These are phyloP conservation scores for Eupithecia insigniata DNA, from an alignment of 2,888 invertebrate genomes.

Conservation along the genomic window DNA sequence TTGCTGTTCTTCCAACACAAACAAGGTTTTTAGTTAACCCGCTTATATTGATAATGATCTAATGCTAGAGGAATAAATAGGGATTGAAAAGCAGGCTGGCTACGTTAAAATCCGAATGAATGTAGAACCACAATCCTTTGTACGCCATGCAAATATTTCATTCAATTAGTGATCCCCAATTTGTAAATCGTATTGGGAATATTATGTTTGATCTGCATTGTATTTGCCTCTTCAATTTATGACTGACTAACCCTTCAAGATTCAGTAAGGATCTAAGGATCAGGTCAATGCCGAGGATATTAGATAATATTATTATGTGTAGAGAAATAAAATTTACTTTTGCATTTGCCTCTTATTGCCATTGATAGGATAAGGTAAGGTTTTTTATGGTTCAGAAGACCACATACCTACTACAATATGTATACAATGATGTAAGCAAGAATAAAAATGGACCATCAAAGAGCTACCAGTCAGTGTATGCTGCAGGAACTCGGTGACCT, in stretches of 20 bases:
- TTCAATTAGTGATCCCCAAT: not conserved
- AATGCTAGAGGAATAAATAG: not conserved
- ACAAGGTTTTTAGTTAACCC: not conserved
- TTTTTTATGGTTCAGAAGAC: too few relatives aligned
- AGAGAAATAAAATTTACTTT: not conserved
- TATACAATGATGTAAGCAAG: too few relatives aligned
- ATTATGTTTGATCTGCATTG: not conserved
- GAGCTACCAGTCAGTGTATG: too few relatives aligned
- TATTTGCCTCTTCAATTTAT: not conserved
- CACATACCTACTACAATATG: too few relatives aligned
- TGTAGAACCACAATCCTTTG: not conserved
- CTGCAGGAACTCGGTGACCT: too few relatives aligned
- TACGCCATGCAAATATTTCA: not conserved
- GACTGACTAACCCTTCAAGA: not conserved
- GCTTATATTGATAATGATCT: not conserved
- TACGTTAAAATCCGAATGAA: not conserved
- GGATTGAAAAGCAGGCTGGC: not conserved
- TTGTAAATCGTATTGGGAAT: not conserved
- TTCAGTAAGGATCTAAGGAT: not conserved
- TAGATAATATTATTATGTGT: too few relatives aligned
- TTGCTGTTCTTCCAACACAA: too few relatives aligned
- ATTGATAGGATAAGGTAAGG: too few relatives aligned
- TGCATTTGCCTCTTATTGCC: not conserved
- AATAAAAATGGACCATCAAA: too few relatives aligned
- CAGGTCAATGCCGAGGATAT: not conserved